Conservation (phyloP, 2,888 invertebrate genomes). For the Callosobruchus maculatus region DNA sequence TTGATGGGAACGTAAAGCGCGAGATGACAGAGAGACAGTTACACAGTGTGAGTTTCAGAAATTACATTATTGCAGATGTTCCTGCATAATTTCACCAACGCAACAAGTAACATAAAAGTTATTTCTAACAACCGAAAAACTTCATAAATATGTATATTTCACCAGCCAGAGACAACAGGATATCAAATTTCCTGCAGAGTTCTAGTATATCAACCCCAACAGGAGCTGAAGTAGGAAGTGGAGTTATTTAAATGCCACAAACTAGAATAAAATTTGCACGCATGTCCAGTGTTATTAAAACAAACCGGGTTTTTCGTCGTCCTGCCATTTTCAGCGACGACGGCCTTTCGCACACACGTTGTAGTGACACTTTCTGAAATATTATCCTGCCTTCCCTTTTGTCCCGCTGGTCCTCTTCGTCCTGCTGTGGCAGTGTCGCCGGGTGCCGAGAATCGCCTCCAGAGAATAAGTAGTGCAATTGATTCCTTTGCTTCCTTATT, state of each 20-base stretch:
- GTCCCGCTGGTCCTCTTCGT: background rate
- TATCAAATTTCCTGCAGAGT: background rate
- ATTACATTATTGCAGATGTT: too few species aligned
- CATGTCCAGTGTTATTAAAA: slow-evolving; percentile 26
- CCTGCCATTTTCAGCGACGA: slow-evolving; percentile 11
- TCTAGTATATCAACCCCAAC: background rate
- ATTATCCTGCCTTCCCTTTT: slow-evolving; percentile 13
- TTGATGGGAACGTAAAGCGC: too few species aligned
- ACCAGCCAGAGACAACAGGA: too few species aligned
- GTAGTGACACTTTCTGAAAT: slow-evolving; percentile 25
- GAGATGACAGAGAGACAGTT: too few species aligned
- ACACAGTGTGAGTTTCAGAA: too few species aligned
- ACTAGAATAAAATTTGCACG: slow-evolving; percentile 22
- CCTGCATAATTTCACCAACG: too few species aligned
- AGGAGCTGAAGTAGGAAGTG: slow-evolving; percentile 9
- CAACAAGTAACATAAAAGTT: too few species aligned
- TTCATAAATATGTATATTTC: too few species aligned
- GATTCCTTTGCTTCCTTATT: background rate
- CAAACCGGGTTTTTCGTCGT: slow-evolving; percentile 19
- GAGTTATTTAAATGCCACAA: background rate
- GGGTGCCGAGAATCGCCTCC: background rate
- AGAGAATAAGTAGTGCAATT: background rate
- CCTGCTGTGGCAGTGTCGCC: background rate
- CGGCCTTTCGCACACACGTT: slow-evolving; percentile 13
- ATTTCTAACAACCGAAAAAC: too few species aligned